phyloP scores from a whole-genome alignment of 2,113 vertebrate species.

The Hydrochoerus hydrochaeris region DNA sequence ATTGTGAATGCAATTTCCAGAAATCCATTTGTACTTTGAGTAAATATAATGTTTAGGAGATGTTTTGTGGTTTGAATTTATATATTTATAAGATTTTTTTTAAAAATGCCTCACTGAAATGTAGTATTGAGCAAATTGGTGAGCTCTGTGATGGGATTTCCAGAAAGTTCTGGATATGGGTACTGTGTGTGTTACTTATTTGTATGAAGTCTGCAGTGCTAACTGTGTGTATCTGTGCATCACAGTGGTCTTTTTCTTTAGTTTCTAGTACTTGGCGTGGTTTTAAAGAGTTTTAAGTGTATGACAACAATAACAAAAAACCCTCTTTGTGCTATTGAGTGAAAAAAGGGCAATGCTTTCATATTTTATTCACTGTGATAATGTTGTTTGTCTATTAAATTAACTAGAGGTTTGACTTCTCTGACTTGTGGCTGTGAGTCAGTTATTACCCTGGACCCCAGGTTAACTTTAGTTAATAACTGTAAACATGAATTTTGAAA shows the following conservation, averaged over 20 bases:
- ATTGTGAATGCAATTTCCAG: constrained; percentile 70
- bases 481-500: not conserved
- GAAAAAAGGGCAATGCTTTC: constrained; percentile 57
- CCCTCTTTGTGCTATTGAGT: constrained; percentile 53
- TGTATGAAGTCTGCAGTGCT: constrained; percentile 70
- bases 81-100: constrained; percentile 79
- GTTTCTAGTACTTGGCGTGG: constrained; percentile 43
- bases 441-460: constrained; percentile 29
- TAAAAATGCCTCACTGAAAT: constrained; percentile 78
- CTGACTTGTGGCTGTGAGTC: constrained; percentile 62
- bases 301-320: constrained; percentile 54
- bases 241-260: constrained; percentile 58
- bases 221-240: constrained; percentile 62
- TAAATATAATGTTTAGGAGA: constrained; percentile 76
- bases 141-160: constrained; percentile 71
- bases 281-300: constrained; percentile 76
- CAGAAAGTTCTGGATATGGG: constrained; percentile 74
- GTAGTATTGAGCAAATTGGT: constrained; percentile 80
- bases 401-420: constrained; percentile 58
- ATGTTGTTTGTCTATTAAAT: constrained; percentile 78
- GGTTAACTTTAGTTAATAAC: constrained; percentile 52
- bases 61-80: constrained; percentile 82
- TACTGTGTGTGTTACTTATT: constrained; percentile 67
- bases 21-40: constrained; percentile 79
- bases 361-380: constrained; percentile 70